Evolutionary conservation across 2,797 vertebrate genomes (phyloP), one percentile per base, ranked within the genome.

Genomic region (Danio albolineatus): DNA sequence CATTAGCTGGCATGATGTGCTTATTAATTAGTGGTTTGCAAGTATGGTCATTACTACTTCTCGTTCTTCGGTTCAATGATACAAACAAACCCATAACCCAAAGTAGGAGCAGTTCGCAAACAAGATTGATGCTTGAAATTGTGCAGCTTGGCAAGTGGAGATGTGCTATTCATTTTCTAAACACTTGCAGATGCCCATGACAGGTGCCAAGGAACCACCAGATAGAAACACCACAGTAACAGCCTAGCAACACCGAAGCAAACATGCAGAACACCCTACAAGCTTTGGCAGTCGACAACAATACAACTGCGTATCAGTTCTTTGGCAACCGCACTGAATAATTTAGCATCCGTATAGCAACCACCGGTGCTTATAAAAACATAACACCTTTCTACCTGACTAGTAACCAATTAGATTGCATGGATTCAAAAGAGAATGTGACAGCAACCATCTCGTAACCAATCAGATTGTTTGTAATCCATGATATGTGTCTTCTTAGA

Each of bases 11-110:
- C 46, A 38, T 51, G 21, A 9, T n/a, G 8, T 38, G 48, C 46
- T 69, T 51, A 38, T 38, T 51, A 69, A 69, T 69, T 51, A 69
- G 46, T 51, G 65, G 65, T 10, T 61, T 61, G 19, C 5, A 14
- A 36, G 65, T 21, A 49, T 36, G 8, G 10, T 46, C 14, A 3
- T 36, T 7, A 36, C 19, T 19, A 1, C 44, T 44, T 6, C 12
- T 7, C 46, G n/a, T 36, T 67, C 21, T 49, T 67, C 5, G 2
- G 44, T n/a, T 48, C 36, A 36, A 21, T 67, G 46, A 67, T n/a
- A 16, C 49, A 44, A 67, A 2, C 0, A 2, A 28, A 67, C 2
- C 65, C 21, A 7, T 67, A 36, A 14, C 14, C 65, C 6, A 8
- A 67, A 16, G 44, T 49, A 49, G 28, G 28, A 49, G 19, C 8